These are phyloP conservation scores for Meriones unguiculatus DNA, from an alignment of 2,113 vertebrate genomes.

Conservation along the genomic window DNA sequence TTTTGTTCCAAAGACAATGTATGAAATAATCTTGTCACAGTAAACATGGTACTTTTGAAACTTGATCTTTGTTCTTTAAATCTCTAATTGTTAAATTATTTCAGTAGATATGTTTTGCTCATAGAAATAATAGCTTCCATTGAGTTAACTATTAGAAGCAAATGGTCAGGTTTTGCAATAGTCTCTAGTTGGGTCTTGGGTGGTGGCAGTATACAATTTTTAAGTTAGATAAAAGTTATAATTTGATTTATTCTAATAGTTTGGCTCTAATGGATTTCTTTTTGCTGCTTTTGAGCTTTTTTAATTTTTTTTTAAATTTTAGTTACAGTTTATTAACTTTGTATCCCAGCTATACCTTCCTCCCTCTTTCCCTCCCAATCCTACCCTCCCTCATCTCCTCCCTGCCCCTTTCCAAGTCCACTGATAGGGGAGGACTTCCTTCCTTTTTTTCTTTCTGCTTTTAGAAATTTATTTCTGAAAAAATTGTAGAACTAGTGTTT, in stretches of 20 bases:
- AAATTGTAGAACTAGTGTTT: conserved; percentile 76
- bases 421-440: too few species aligned
- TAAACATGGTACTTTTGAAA: conserved; percentile 21
- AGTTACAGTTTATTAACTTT: too few species aligned
- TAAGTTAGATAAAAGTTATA: conserved; percentile 58
- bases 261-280: background rate
- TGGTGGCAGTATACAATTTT: conserved; percentile 66
- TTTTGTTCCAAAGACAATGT: conserved; percentile 12
- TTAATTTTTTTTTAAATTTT: background rate
- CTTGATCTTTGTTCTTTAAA: background rate
- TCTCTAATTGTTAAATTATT: conserved; percentile 49
- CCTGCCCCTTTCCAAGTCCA: too few species aligned
- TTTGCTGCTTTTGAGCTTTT: background rate
- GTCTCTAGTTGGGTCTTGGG: conserved; percentile 40
- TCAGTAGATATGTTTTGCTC: conserved; percentile 47
- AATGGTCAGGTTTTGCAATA: conserved; percentile 56
- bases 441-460: conserved; percentile 50
- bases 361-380: too few species aligned
- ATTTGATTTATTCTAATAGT: conserved; percentile 70
- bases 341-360: too few species aligned
- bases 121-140: background rate
- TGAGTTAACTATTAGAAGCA: conserved; percentile 40
- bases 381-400: too few species aligned
- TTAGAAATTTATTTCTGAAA: conserved; percentile 82
- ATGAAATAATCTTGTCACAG: background rate